Conservation (phyloP, 2,797 vertebrate genomes). For the Clarias laeviceps region DNA sequence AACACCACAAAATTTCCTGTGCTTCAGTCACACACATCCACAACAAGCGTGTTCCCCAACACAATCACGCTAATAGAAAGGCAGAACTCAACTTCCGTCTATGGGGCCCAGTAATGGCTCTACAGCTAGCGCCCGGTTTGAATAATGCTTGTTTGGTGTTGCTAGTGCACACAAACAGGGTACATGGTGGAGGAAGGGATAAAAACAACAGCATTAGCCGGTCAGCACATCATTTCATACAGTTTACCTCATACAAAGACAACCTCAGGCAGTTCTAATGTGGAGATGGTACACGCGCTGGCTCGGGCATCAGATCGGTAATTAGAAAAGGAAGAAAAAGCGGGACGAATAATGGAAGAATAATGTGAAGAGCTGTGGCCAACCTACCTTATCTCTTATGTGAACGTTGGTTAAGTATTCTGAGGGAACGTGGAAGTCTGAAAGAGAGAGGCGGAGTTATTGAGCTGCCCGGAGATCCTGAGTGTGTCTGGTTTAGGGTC, state of each 20-base stretch:
- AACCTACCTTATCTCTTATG: constrained; percentile 98
- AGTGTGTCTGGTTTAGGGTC: background rate
- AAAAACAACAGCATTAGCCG: constrained; percentile 34
- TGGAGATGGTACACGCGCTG: background rate
- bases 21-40: constrained; percentile 22
- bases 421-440: constrained; percentile 99
- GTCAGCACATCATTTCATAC: constrained; percentile 30
- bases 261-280: background rate
- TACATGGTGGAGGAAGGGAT: constrained; percentile 29
- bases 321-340: background rate
- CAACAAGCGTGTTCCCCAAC: constrained; percentile 26
- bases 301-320: background rate
- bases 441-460: constrained; percentile 49
- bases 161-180: constrained; percentile 48
- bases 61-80: constrained; percentile 48
- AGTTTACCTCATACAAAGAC: constrained; percentile 7
- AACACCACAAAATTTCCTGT: constrained; percentile 11
- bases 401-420: constrained; percentile 99
- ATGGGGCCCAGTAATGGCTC: constrained; percentile 35
- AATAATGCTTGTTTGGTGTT: constrained; percentile 43
- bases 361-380: too few species aligned
- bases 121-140: constrained; percentile 39
- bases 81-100: constrained; percentile 46
- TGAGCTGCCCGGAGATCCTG: background rate
- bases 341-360: background rate